Conservation (phyloP, 1,140 invertebrate species). For the Pseudomyrmex pallidus region DNA sequence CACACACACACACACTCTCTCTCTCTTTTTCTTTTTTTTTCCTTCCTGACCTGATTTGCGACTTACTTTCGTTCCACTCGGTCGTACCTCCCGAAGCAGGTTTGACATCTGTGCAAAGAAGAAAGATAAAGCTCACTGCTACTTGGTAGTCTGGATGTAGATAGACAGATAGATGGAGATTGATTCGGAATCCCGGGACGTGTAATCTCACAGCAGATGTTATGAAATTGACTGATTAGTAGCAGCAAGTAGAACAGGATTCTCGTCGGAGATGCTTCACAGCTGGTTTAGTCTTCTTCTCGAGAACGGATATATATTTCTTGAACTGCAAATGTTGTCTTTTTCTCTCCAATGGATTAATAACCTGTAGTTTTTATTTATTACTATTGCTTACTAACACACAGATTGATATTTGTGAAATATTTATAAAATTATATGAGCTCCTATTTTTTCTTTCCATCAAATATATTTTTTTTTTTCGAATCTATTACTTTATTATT, state of each 20-base stretch:
- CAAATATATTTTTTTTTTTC: background rate
- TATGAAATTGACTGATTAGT: conserved; percentile 53
- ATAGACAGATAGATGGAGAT: conserved; percentile 47
- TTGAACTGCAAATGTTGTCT: background rate
- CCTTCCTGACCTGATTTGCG: conserved; percentile 6
- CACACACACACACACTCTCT: no score
- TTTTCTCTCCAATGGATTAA: no score
- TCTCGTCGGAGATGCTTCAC: background rate
- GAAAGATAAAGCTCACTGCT: background rate
- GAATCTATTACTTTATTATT: background rate
- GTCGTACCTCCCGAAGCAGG: conserved; percentile 12
- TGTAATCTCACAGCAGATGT: conserved; percentile 8
- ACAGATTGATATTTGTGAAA: no score
- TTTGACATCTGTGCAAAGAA: conserved; percentile 11
- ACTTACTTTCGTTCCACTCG: conserved; percentile 28
- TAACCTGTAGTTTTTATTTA: no score
- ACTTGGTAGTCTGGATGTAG: conserved; percentile 1
- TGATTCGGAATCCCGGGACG: conserved; percentile 34
- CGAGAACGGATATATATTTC: background rate
- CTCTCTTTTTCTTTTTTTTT: background rate
- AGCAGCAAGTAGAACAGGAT: background rate
- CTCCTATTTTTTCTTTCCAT: background rate
- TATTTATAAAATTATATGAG: no score
- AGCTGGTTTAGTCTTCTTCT: background rate
- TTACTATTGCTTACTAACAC: no score